Conservation (phyloP, 2,113 vertebrate genomes). For the Hemibagrus wyckioides region DNA sequence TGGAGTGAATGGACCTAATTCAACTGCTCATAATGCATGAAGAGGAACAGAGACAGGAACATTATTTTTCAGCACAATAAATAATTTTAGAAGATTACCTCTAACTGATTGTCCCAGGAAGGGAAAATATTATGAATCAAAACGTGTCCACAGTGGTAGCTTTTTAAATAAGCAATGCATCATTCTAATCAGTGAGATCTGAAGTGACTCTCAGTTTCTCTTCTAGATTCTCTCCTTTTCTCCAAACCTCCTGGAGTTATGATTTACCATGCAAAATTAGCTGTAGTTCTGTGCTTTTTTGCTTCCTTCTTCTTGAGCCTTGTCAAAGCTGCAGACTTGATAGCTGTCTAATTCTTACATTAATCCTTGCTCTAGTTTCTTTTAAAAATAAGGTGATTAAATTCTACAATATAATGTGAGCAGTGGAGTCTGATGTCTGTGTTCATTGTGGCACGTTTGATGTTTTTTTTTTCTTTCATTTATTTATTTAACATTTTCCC, state of each 20-base stretch:
- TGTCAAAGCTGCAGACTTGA: not conserved
- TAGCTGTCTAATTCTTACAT: not conserved
- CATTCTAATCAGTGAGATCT: constrained; percentile 32
- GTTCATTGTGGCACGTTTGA: not conserved
- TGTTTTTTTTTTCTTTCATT: not conserved
- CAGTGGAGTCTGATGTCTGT: not conserved
- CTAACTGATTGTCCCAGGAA: no score
- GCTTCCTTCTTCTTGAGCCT: not conserved
- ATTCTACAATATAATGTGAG: not conserved
- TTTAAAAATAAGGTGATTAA: constrained; percentile 26
- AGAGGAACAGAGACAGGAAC: not conserved
- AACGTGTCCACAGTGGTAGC: not conserved
- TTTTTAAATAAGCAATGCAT: constrained; percentile 24
- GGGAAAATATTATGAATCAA: constrained; percentile 3
- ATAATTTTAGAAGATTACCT: not conserved
- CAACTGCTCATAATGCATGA: not conserved
- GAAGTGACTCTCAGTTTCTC: constrained; percentile 33
- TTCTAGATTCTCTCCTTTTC: constrained; percentile 13
- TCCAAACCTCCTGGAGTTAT: constrained; percentile 14
- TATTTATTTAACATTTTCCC: not conserved
- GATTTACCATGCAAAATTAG: constrained; percentile 40
- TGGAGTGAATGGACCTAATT: no score
- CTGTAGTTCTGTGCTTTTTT: constrained; percentile 25
- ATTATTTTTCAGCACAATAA: not conserved
- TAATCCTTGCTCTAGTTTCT: not conserved